Evolutionary conservation across 2,113 vertebrate genomes (phyloP).

Genomic region (Myotis brandtii): DNA sequence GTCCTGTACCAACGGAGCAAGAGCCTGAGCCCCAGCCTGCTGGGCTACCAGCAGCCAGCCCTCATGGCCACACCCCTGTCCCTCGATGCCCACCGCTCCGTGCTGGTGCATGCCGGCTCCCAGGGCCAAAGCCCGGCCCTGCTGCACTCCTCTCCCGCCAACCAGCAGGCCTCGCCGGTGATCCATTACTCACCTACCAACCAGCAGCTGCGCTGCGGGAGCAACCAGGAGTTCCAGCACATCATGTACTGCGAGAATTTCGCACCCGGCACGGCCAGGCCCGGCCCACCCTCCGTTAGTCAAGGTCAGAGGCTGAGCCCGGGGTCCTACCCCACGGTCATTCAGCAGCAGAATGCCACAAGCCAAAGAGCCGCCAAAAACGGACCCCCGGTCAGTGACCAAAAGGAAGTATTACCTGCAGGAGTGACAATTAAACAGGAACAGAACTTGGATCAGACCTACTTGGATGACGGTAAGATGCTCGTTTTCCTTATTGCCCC

Average conservation of each 20-base stretch:
- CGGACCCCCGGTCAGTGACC: slow-evolving; percentile 86
- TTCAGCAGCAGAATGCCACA: slow-evolving; percentile 93
- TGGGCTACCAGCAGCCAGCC: slow-evolving; percentile 90
- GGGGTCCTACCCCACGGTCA: slow-evolving; percentile 92
- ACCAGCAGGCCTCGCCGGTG: slow-evolving; percentile 92
- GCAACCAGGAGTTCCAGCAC: slow-evolving; percentile 91
- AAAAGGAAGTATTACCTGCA: slow-evolving; percentile 85
- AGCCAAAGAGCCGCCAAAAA: slow-evolving; percentile 88
- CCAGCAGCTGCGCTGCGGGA: slow-evolving; percentile 91
- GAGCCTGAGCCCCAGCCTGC: slow-evolving; percentile 90
- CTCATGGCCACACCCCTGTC: slow-evolving; percentile 85
- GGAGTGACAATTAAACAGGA: slow-evolving; percentile 97
- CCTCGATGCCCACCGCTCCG: slow-evolving; percentile 93
- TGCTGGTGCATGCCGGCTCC: slow-evolving; percentile 94
- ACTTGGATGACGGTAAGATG: slow-evolving; percentile 95
- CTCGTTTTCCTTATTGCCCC: neutral
- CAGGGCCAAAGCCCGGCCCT: slow-evolving; percentile 86
- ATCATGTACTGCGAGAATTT: slow-evolving; percentile 96
- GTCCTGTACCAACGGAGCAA: slow-evolving; percentile 94
- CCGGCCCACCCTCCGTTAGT: slow-evolving; percentile 81
- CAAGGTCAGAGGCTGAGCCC: slow-evolving; percentile 87
- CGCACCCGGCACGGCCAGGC: slow-evolving; percentile 75
- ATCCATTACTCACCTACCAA: slow-evolving; percentile 96
- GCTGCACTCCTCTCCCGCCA: slow-evolving; percentile 83
- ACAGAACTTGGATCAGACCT: slow-evolving; percentile 97